Conservation (phyloP, 2,888 invertebrate species). For the Drosophila pseudotalamancana region DNA sequence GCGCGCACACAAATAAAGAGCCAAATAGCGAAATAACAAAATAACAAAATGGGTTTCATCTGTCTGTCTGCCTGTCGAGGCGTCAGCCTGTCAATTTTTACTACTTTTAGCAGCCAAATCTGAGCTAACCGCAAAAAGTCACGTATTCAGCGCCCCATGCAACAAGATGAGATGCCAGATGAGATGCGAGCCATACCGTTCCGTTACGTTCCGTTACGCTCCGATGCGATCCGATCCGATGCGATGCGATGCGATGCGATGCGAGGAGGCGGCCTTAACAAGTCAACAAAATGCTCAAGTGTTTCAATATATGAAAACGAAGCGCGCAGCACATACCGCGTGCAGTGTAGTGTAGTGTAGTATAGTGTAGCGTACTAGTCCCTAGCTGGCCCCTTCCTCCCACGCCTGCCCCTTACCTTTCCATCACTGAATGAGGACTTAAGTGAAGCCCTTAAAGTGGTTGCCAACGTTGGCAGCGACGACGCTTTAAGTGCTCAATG, state of each 20-base stretch:
- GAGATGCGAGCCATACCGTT: constrained; percentile 22
- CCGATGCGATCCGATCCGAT: constrained; percentile 16
- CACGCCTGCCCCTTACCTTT: background rate
- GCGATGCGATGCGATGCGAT: constrained; percentile 18
- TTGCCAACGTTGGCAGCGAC: constrained; percentile 40
- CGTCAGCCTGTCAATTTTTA: constrained; percentile 57
- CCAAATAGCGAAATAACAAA: constrained; percentile 39
- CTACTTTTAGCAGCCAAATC: constrained; percentile 77
- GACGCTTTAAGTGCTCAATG: constrained; percentile 64
- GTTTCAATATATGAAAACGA: constrained; percentile 37
- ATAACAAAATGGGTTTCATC: constrained; percentile 25
- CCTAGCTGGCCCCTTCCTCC: constrained; percentile 3
- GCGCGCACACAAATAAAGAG: constrained; percentile 40
- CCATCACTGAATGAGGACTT: constrained; percentile 47
- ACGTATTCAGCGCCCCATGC: constrained; percentile 64
- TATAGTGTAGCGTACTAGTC: constrained; percentile 7
- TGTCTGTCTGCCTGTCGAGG: background rate
- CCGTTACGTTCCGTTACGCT: too few species aligned
- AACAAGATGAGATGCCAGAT: constrained; percentile 34
- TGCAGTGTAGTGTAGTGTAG: constrained; percentile 17
- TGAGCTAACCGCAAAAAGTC: constrained; percentile 82
- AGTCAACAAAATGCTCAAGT: constrained; percentile 72
- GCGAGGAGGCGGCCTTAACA: constrained; percentile 45
- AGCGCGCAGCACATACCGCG: background rate
- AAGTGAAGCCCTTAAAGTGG: constrained; percentile 77